phyloP scores from a whole-genome alignment of 1,140 invertebrate genomes.

The Campoletis sonorensis region DNA sequence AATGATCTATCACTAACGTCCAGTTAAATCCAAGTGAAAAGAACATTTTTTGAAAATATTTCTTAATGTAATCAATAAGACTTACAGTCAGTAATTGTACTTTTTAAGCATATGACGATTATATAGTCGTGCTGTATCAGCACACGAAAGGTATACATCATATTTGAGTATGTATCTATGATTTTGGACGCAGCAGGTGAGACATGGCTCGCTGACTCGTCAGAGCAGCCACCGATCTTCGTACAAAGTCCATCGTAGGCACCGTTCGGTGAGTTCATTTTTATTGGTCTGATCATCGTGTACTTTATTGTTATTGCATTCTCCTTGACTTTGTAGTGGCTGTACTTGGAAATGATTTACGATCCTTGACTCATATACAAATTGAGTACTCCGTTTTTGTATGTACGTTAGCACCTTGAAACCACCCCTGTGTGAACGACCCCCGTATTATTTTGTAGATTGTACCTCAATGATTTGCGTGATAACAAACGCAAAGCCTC shows the following conservation, averaged over 20 bases:
- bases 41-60: too few species aligned
- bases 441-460: too few species aligned
- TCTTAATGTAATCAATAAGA: not conserved
- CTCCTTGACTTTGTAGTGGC: too few species aligned
- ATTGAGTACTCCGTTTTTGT: conserved; percentile 37
- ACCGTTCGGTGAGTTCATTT: conserved; percentile 83
- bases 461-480: too few species aligned
- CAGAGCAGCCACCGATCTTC: conserved; percentile 80
- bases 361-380: not conserved
- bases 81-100: not conserved
- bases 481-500: too few species aligned
- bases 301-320: too few species aligned
- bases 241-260: conserved; percentile 84
- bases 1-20: too few species aligned
- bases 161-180: conserved; percentile 67
- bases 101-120: not conserved
- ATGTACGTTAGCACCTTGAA: too few species aligned
- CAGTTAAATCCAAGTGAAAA: too few species aligned
- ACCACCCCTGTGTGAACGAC: too few species aligned
- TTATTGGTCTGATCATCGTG: conserved; percentile 47
- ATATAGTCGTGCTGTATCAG: not conserved
- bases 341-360: too few species aligned
- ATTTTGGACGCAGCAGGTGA: conserved; percentile 80
- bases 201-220: conserved; percentile 85
- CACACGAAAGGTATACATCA: not conserved